Percentiles rank a stretch among this genome's conserved stretches.
phyloP scores from a whole-genome alignment of 2,888 invertebrate species.

The Iselma pallidipennis region DNA sequence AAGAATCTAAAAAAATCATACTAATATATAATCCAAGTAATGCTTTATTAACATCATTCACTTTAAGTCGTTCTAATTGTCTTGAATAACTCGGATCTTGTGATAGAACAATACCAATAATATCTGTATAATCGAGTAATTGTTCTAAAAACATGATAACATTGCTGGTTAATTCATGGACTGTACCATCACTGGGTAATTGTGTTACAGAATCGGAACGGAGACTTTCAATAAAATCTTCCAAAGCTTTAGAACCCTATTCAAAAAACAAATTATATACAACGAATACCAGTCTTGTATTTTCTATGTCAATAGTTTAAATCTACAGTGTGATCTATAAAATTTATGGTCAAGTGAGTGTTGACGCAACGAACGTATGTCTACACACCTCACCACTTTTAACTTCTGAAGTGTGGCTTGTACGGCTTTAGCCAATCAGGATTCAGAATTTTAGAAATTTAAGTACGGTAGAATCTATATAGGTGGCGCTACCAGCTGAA shows the following conservation, averaged over 20 bases:
- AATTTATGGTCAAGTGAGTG: too few relatives aligned
- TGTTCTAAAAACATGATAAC: slow-evolving; percentile 92
- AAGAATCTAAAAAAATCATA: slow-evolving; percentile 50
- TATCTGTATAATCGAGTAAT: slow-evolving; percentile 76
- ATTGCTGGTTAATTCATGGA: slow-evolving; percentile 94
- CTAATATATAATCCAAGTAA: slow-evolving; percentile 82
- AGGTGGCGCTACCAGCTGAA: too few relatives aligned
- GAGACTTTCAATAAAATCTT: slow-evolving; percentile 91
- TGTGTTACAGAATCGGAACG: slow-evolving; percentile 75
- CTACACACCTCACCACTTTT: too few relatives aligned
- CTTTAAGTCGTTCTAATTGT: slow-evolving; percentile 58
- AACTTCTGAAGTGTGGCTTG: too few relatives aligned
- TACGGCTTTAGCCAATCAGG: too few relatives aligned
- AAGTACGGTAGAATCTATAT: too few relatives aligned
- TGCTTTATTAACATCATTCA: slow-evolving; percentile 63
- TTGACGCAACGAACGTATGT: too few relatives aligned
- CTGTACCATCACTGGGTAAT: slow-evolving; percentile 96
- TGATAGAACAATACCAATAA: slow-evolving; percentile 70
- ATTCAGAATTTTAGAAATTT: too few relatives aligned
- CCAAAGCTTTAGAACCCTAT: slow-evolving; percentile 87
- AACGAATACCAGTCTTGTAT: slow-evolving; percentile 5
- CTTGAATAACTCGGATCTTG: slow-evolving; percentile 63
- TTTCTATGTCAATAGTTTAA: too few relatives aligned
- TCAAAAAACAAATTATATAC: slow-evolving; percentile 50
- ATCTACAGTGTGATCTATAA: too few relatives aligned